Evolutionary conservation across 2,113 vertebrate genomes (phyloP).

Genomic region (Tychaedon coryphoeus): DNA sequence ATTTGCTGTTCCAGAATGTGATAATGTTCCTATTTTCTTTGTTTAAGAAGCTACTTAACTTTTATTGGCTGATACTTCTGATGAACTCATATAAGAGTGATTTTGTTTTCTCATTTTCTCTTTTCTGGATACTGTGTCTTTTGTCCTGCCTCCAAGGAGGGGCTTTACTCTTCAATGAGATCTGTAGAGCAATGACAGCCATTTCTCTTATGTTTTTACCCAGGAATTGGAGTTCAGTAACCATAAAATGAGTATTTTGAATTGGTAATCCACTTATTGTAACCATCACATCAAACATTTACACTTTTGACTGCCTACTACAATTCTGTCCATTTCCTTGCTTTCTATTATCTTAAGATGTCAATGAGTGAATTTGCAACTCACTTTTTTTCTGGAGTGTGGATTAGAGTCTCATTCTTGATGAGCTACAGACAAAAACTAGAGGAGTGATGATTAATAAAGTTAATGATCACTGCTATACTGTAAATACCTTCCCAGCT

Average conservation of each 20-base stretch:
- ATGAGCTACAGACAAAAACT: background rate
- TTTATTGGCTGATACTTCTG: background rate
- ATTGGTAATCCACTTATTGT: background rate
- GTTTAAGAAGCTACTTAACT: background rate
- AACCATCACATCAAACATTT: background rate
- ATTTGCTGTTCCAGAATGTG: background rate
- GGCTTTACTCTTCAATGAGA: background rate
- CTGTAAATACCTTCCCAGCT: background rate
- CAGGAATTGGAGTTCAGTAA: background rate
- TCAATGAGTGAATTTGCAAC: background rate
- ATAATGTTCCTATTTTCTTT: background rate
- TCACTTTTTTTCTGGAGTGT: background rate
- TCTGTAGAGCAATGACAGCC: background rate
- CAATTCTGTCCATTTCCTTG: background rate
- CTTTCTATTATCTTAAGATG: background rate
- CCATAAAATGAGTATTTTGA: background rate
- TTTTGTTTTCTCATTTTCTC: background rate
- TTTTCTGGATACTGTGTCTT: background rate
- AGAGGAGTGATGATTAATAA: background rate
- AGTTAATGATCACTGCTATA: background rate
- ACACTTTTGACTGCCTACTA: background rate
- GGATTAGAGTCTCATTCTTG: background rate
- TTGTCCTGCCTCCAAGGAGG: background rate
- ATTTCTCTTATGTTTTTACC: background rate
- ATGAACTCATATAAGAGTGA: background rate